Percentiles rank a stretch among this genome's conserved stretches.
phyloP scores from a whole-genome alignment of 92 coral and sea anemone species.

The Muricea muricata region DNA sequence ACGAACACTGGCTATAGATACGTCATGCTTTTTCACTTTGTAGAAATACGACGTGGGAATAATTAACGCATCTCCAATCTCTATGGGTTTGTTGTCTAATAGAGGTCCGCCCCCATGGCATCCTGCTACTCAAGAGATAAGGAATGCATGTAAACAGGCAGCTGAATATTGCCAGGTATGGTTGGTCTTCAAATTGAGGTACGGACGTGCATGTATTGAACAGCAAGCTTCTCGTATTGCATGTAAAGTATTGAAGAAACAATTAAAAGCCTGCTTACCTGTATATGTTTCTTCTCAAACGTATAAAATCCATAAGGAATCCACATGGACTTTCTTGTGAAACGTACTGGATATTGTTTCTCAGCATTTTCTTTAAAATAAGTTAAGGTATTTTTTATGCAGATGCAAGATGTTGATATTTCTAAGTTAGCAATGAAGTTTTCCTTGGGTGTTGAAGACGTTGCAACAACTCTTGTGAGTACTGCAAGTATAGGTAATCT shows the following conservation, averaged over 20 bases:
- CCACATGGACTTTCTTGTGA: no score
- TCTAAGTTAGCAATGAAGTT: slow-evolving; percentile 95
- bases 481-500: slow-evolving; percentile 88
- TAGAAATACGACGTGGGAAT: slow-evolving; percentile 91
- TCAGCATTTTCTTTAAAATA: no score
- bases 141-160: slow-evolving; percentile 79
- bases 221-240: no score
- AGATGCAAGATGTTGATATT: slow-evolving; percentile 87
- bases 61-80: slow-evolving; percentile 95
- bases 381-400: no score
- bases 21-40: not conserved
- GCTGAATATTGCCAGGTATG: slow-evolving; percentile 86
- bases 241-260: no score
- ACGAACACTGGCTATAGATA: no score
- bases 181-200: not conserved
- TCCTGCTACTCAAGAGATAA: slow-evolving; percentile 80
- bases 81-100: slow-evolving; percentile 92
- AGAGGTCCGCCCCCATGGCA: slow-evolving; percentile 99
- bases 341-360: no score
- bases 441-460: slow-evolving; percentile 72
- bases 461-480: slow-evolving; percentile 93
- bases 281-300: no score
- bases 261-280: no score
- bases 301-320: no score
- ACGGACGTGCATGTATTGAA: not conserved